Percentiles rank a stretch among this genome's conserved stretches.
These are phyloP conservation scores for Stegostoma tigrinum DNA, from an alignment of 2,113 vertebrate species.

Conservation along the genomic window DNA sequence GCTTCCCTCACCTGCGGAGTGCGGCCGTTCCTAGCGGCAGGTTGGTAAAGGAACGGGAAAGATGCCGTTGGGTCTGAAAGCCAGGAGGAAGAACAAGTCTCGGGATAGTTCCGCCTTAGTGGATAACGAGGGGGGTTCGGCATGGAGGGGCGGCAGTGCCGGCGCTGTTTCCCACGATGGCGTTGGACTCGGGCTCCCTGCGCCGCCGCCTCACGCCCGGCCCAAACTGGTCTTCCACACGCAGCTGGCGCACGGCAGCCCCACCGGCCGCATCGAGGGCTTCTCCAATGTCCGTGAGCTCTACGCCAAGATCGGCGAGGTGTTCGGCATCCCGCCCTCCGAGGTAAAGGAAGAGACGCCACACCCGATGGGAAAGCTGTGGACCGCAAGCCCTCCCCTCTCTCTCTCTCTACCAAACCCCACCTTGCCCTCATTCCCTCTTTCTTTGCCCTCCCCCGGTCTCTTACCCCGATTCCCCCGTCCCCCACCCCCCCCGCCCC, in stretches of 20 bases:
- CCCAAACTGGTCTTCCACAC: conserved; percentile 75
- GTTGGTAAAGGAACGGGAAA: conserved; percentile 37
- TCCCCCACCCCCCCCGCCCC: too few species aligned
- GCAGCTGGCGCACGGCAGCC: conserved; percentile 85
- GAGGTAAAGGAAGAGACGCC: conserved; percentile 63
- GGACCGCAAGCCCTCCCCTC: neutral
- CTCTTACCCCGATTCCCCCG: too few species aligned
- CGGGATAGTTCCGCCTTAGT: conserved; percentile 64
- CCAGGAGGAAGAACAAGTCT: conserved; percentile 66
- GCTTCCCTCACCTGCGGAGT: neutral
- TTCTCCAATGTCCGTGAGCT: conserved; percentile 78
- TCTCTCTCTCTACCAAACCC: too few species aligned
- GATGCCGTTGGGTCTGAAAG: conserved; percentile 74
- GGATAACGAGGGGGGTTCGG: conserved; percentile 59
- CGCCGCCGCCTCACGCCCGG: conserved; percentile 51
- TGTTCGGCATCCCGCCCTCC: conserved; percentile 61
- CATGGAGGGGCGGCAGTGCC: neutral
- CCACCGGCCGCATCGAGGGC: conserved; percentile 76
- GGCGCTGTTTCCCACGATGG: neutral
- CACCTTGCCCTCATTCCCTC: too few species aligned
- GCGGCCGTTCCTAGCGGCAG: neutral
- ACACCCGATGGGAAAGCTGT: neutral
- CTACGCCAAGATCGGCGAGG: conserved; percentile 69
- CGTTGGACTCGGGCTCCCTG: conserved; percentile 45
- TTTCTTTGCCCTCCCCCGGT: neutral